Percentiles rank a stretch among this genome's conserved stretches.
phyloP scores from a whole-genome alignment of 1,140 invertebrate species.

The Lethrus apterus region DNA sequence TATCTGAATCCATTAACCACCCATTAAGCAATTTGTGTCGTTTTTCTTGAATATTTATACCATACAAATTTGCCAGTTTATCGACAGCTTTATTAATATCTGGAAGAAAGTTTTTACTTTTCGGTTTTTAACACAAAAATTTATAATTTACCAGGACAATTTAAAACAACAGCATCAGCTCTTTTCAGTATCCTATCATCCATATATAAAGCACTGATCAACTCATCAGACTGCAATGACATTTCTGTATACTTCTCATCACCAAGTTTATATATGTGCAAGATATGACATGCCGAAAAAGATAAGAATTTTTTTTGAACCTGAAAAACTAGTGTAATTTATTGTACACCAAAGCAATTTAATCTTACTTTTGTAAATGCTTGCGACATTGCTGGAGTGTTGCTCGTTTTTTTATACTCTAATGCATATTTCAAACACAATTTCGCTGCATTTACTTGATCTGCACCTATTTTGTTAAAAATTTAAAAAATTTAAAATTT shows the following conservation, averaged over 20 bases:
- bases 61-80: slow-evolving; percentile 25
- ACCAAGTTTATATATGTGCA: slow-evolving; percentile 28
- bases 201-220: slow-evolving; percentile 30
- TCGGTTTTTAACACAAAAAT: background rate
- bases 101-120: slow-evolving; percentile 20
- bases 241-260: slow-evolving; percentile 26
- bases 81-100: slow-evolving; percentile 34
- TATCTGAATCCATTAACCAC: slow-evolving; percentile 17
- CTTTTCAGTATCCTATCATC: slow-evolving; percentile 28
- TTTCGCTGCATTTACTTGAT: slow-evolving; percentile 30
- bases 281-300: slow-evolving; percentile 29
- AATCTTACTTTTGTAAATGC: slow-evolving; percentile 23
- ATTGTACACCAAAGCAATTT: background rate
- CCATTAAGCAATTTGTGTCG: slow-evolving; percentile 18
- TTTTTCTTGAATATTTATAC: slow-evolving; percentile 21
- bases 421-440: slow-evolving; percentile 32
- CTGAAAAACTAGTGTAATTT: slow-evolving; percentile 12
- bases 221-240: slow-evolving; percentile 22
- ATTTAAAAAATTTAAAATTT: too few relatives aligned
- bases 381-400: slow-evolving; percentile 14
- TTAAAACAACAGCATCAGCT: slow-evolving; percentile 14
- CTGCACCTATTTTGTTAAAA: slow-evolving; percentile 22
- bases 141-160: slow-evolving; percentile 26
- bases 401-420: slow-evolving; percentile 19
- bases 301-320: slow-evolving; percentile 29